phyloP scores from a whole-genome alignment of 1,140 invertebrate genomes.

The Calliopsis andreniformis region DNA sequence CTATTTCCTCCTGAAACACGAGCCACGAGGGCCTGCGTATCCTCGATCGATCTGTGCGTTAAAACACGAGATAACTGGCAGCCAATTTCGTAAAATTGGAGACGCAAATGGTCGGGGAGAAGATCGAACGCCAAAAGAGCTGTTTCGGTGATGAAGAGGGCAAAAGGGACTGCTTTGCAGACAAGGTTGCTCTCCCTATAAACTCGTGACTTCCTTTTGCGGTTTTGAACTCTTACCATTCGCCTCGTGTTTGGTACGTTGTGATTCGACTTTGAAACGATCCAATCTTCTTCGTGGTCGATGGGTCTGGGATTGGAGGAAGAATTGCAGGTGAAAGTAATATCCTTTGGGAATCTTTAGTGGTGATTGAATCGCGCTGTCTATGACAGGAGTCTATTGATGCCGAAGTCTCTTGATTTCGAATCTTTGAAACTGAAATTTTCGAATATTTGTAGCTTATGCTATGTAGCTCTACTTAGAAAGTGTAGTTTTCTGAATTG shows the following conservation, averaged over 20 bases:
- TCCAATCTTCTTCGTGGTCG: constrained; percentile 1
- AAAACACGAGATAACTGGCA: background rate
- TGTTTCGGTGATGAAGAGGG: constrained; percentile 13
- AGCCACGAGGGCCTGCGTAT: no score
- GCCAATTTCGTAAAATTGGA: constrained; percentile 20
- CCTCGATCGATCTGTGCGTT: constrained; percentile 11
- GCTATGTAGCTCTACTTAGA: no score
- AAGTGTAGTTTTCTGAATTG: no score
- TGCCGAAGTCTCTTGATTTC: no score
- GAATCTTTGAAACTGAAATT: background rate
- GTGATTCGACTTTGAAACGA: background rate
- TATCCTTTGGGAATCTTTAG: background rate
- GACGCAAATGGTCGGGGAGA: background rate
- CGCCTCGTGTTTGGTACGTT: background rate
- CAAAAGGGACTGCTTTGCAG: background rate
- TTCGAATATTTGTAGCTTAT: background rate
- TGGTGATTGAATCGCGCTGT: background rate
- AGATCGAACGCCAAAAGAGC: background rate
- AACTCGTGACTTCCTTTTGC: constrained; percentile 20
- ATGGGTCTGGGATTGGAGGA: background rate
- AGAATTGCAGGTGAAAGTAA: background rate
- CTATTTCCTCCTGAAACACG: background rate
- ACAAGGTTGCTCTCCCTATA: background rate
- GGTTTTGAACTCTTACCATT: background rate
- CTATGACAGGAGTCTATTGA: background rate